These are phyloP conservation scores for Eurois occulta DNA, from an alignment of 2,888 invertebrate genomes.

Conservation along the genomic window DNA sequence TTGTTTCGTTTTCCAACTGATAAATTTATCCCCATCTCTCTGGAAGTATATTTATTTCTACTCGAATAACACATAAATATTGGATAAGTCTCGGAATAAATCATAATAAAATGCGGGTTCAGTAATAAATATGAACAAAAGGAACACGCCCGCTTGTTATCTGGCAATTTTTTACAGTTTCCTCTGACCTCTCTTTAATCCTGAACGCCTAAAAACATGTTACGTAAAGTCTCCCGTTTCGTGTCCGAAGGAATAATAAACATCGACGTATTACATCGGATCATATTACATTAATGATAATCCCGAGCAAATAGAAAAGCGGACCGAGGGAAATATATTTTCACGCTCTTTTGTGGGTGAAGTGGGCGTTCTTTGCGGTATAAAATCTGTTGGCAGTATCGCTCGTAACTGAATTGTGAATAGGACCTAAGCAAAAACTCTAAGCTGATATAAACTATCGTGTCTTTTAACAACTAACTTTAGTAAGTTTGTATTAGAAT, in stretches of 20 bases:
- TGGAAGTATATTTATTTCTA: slow-evolving; percentile 50
- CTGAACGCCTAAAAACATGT: slow-evolving; percentile 41
- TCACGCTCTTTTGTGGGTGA: slow-evolving; percentile 13
- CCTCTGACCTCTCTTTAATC: slow-evolving; percentile 51
- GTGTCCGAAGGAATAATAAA: slow-evolving; percentile 46
- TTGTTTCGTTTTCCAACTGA: slow-evolving; percentile 56
- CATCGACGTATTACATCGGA: slow-evolving; percentile 34
- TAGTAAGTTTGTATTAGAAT: not conserved
- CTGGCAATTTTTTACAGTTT: slow-evolving; percentile 41
- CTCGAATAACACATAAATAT: slow-evolving; percentile 54
- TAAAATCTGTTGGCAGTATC: slow-evolving; percentile 15
- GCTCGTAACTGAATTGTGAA: not conserved
- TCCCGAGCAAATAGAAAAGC: slow-evolving; percentile 39
- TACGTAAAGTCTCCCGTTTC: slow-evolving; percentile 41
- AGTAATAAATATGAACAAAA: slow-evolving; percentile 54
- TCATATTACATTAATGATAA: slow-evolving; percentile 47
- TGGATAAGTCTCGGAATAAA: slow-evolving; percentile 48
- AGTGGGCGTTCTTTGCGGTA: not conserved
- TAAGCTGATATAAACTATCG: not conserved
- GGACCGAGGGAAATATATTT: slow-evolving; percentile 32
- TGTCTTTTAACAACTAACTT: not conserved
- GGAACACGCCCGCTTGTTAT: slow-evolving; percentile 42
- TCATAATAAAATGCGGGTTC: slow-evolving; percentile 49
- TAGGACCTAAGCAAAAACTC: not conserved
- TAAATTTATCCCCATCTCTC: slow-evolving; percentile 37